A percentile compares a stretch with the other conserved stretches of the same genome.
phyloP scores from a whole-genome alignment of 1,140 invertebrate genomes.

The Sesamia nonagrioides region DNA sequence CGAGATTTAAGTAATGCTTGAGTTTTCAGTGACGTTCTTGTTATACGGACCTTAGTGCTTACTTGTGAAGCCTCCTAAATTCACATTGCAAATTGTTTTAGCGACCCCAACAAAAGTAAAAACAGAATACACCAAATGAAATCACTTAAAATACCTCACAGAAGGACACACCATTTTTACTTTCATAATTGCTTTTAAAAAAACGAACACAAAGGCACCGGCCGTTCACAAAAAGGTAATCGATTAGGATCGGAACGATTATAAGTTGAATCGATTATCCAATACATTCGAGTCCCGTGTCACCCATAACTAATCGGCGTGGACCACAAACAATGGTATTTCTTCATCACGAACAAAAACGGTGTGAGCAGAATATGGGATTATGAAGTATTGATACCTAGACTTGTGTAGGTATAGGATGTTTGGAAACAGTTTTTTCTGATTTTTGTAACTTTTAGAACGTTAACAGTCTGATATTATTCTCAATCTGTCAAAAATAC shows the following conservation, averaged over 20 bases:
- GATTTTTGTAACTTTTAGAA: background rate
- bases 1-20: no score
- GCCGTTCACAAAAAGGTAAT: slow-evolving; percentile 66
- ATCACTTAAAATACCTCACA: slow-evolving; percentile 48
- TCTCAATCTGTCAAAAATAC: no score
- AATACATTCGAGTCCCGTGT: slow-evolving; percentile 61
- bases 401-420: slow-evolving; percentile 61
- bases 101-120: background rate
- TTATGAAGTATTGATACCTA: slow-evolving; percentile 65
- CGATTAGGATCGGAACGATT: slow-evolving; percentile 73
- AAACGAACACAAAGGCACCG: slow-evolving; percentile 66
- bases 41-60: no score
- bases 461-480: no score
- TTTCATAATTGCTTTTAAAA: slow-evolving; percentile 51
- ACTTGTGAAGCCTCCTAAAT: background rate
- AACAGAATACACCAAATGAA: slow-evolving; percentile 7
- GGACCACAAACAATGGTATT: slow-evolving; percentile 72
- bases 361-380: slow-evolving; percentile 72
- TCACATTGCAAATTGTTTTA: background rate
- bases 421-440: slow-evolving; percentile 36
- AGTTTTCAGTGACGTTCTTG: no score
- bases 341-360: slow-evolving; percentile 80
- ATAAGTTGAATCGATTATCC: slow-evolving; percentile 75
- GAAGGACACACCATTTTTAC: slow-evolving; percentile 44
- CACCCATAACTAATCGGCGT: slow-evolving; percentile 69